Base-by-base conservation (phyloP, 2,888 invertebrate genomes). In the Exocentrus adspersus region DNA sequence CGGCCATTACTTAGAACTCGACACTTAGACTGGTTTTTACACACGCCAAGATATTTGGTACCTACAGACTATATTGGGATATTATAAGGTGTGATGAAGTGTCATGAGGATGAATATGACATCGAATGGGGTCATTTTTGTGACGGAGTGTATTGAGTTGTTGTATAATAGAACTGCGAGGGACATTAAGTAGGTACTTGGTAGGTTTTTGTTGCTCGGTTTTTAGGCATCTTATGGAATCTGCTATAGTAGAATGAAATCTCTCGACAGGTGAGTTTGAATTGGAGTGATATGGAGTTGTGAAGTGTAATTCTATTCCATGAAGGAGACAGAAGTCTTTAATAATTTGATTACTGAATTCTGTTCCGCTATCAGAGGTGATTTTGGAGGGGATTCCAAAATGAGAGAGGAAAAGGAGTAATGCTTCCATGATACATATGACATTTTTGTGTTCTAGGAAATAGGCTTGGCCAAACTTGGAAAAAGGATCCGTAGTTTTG, bases 221-320 rank as follows among this genome's bases (percentile, higher is more conserved):
- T 54, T 42, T 54, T 16, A 42, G 9, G 19, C 28, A 17, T 45
- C 54, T 10, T 10, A 43, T 28, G 2, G 21, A 43, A 6, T 42
- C 54, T 14, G 16, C 6, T 24, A 42, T 12, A 7, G 12, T 56
- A 6, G 56, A 57, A 19, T 57, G 45, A 45, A 57, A 43, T 12
- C 12, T n/a, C 5, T 37, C 37, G 2, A 59, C 51, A 7, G 14
- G 41, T 10, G 41, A 50, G 20, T 59, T 59, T 2, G 24, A 42
- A 16, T 42, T 50, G 2, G 59, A 59, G 19, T 59, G 48, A 41
- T 59, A 14, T 2, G 41, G 50, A 5, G 21, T 50, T 9, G 48
- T 59, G 5, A 42, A 51, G 43, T 59, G 51, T 16, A 59, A 16
- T 21, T 51, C 24, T 10, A 59, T 58, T 12, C 50, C 37, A 19